Evolutionary conservation across 2,888 invertebrate genomes (phyloP), one percentile per base, ranked within the genome.

Genomic region (Coecobrya sp.): DNA sequence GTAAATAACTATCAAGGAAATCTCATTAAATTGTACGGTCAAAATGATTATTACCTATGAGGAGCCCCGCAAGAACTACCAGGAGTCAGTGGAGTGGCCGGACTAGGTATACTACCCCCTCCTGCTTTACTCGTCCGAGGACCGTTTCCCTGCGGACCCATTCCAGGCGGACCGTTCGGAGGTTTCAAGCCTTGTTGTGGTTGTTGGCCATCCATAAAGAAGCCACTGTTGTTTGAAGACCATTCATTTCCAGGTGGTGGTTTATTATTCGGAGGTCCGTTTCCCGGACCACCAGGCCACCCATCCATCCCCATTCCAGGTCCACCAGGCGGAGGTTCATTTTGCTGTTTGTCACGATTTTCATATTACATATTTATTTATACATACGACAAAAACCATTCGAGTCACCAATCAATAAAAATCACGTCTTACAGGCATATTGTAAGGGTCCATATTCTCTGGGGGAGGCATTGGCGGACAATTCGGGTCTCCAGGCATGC

Each of bases 71-170:
- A 95, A 22, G 94, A 94, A 93, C 95, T 95, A 81, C 94, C 87
- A 55, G 95, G 95, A 85, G 95, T 95, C 11, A 95, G 91, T 65
- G 95, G 95, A 45, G 95, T 95, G 79, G 94, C 95, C 92, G 95
- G 95, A 94, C 95, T 95, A 94, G 95, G 95, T 92, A 95, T 95
- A 86, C 94, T 94, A 91, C 95, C 95, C 27, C 95, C 94, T 65
- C 94, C 95, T 88, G 36, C 93, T 93, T 95, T 95, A 49, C 85
- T 93, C 10, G 94, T 89, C 16, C 94, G 89, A 49, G 93, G 93
- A 19, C 95, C 95, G 81, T 94, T 94, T 55, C 94, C 95, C 62
- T 93, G 93, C 13, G 94, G 92, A 79, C 93, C 93, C 90, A 94
- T 93, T 59, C 93, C 93, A 45, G 94, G 94, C 16, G 92, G 92